These are phyloP conservation scores for Heliconius congener DNA, from an alignment of 1,140 invertebrate species.

Conservation along the genomic window DNA sequence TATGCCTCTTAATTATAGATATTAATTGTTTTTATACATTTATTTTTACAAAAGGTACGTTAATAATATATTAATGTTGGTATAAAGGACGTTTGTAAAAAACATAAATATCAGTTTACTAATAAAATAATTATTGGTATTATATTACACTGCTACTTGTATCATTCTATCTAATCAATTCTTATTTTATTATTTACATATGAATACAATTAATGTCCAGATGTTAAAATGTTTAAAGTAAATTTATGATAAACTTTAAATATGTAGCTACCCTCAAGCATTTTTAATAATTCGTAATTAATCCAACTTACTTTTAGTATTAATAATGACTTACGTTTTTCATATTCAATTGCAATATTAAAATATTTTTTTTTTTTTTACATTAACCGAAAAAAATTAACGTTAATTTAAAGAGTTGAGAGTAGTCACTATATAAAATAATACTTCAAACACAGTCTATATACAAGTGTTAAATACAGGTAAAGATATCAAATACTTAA, in stretches of 20 bases:
- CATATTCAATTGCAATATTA: background rate
- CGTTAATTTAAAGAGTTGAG: background rate
- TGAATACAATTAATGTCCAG: conserved; percentile 19
- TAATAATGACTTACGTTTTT: background rate
- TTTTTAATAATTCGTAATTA: background rate
- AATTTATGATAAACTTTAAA: background rate
- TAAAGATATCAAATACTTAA: conserved; percentile 24
- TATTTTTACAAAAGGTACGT: too few species aligned
- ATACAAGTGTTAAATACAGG: conserved; percentile 30
- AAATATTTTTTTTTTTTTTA: background rate
- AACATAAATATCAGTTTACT: background rate
- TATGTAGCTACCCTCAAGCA: background rate
- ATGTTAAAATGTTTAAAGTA: conserved; percentile 11
- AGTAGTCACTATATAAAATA: background rate
- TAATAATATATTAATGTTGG: too few species aligned
- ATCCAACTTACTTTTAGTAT: background rate
- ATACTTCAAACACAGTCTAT: conserved; percentile 30
- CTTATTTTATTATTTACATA: background rate
- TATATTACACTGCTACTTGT: background rate
- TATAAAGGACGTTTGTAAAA: too few species aligned
- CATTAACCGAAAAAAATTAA: background rate
- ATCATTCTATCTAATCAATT: background rate
- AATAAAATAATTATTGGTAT: background rate
- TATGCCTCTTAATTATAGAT: too few species aligned
- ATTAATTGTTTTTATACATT: too few species aligned